Conservation (phyloP, 2,888 invertebrate genomes). For the Cryptus viduatorius region DNA sequence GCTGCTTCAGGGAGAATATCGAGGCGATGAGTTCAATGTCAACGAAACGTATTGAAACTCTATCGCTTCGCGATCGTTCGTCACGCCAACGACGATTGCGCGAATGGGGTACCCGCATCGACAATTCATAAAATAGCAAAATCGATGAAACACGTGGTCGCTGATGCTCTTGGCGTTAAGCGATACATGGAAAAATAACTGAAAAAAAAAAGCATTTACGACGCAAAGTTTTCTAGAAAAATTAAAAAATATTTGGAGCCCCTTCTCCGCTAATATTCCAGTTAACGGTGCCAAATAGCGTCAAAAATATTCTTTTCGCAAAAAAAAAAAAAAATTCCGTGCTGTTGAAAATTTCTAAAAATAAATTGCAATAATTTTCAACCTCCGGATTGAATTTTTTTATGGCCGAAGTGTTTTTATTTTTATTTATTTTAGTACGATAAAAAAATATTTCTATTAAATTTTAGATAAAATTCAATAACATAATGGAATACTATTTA, state of each 20-base stretch:
- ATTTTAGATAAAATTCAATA: no score
- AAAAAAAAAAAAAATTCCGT: not conserved
- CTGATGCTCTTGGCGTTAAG: not conserved
- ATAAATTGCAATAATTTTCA: no score
- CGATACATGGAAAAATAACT: not conserved
- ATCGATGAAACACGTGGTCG: not conserved
- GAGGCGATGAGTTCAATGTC: conserved; percentile 66
- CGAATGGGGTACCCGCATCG: conserved; percentile 4
- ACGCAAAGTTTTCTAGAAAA: not conserved
- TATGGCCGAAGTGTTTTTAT: no score
- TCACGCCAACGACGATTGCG: conserved; percentile 36
- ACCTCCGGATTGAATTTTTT: no score
- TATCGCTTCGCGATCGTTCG: conserved; percentile 52
- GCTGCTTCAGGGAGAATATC: conserved; percentile 35
- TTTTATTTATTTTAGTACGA: no score
- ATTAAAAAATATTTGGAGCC: not conserved
- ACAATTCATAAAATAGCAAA: conserved; percentile 27
- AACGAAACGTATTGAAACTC: conserved; percentile 58
- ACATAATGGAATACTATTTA: no score
- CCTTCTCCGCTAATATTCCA: not conserved
- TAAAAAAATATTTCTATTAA: no score
- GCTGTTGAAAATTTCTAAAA: no score
- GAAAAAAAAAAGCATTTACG: not conserved
- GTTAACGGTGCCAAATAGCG: not conserved
- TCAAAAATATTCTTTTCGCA: not conserved